Evolutionary conservation across 2,113 vertebrate species (phyloP).

Genomic region (Elaphurus davidianus): DNA sequence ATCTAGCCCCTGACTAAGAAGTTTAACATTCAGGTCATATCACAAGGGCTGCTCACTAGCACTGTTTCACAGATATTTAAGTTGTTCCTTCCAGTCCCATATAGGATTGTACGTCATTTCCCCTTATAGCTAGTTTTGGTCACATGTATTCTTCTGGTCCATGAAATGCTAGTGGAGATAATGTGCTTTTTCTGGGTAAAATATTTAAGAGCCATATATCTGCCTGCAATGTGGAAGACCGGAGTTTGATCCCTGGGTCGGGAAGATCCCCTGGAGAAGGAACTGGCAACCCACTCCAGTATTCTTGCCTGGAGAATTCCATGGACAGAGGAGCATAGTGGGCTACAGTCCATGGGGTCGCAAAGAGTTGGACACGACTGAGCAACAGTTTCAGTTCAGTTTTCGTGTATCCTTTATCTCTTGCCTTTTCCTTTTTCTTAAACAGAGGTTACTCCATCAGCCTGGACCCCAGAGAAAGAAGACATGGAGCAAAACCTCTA

Average conservation of each 20-base stretch:
- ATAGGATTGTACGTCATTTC: neutral
- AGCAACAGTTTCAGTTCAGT: neutral
- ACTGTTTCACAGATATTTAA: neutral
- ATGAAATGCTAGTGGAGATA: neutral
- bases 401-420: neutral
- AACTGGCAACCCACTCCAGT: neutral
- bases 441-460: neutral
- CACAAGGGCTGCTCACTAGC: neutral
- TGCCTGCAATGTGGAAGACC: neutral
- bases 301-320: neutral
- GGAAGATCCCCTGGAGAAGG: neutral
- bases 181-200: neutral
- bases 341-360: rapidly evolving
- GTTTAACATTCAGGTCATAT: neutral
- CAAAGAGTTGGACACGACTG: neutral
- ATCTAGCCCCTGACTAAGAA: neutral
- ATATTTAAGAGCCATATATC: neutral
- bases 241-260: neutral
- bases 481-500: neutral
- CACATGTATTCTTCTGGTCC: neutral
- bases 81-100: neutral
- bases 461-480: neutral
- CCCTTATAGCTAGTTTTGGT: neutral
- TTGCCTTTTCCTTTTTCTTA: neutral
- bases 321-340: neutral